Evolutionary conservation across 1,140 invertebrate genomes (phyloP).

Genomic region (Cherax destructor): DNA sequence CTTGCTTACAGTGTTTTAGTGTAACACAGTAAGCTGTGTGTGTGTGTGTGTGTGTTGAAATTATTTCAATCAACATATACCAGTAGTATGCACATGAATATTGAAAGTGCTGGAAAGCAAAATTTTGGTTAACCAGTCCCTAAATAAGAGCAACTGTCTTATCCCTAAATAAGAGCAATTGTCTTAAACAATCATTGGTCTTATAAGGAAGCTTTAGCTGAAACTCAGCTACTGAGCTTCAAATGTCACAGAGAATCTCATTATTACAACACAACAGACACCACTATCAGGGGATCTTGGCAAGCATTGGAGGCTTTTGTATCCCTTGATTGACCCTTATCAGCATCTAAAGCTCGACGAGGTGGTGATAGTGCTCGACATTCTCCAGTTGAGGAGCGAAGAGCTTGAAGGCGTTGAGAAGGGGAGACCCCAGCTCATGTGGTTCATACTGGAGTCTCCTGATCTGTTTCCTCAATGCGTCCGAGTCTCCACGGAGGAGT

Average conservation of each 20-base stretch:
- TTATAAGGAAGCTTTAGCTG: neutral
- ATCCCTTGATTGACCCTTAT: neutral
- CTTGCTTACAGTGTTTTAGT: too few relatives aligned
- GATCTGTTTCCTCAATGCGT: slow-evolving; percentile 87
- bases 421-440: slow-evolving; percentile 58
- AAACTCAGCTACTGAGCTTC: neutral
- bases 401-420: slow-evolving; percentile 68
- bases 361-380: slow-evolving; percentile 47
- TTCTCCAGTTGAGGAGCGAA: slow-evolving; percentile 64
- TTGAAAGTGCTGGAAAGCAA: neutral
- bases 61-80: too few relatives aligned
- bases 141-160: neutral
- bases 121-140: slow-evolving; percentile 3
- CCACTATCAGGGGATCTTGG: neutral
- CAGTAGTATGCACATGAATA: neutral
- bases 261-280: slow-evolving; percentile 2
- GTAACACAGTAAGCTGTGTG: too few relatives aligned
- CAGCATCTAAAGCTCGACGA: slow-evolving; percentile 50
- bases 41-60: too few relatives aligned
- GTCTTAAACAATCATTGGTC: neutral
- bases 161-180: neutral
- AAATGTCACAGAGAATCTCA: neutral
- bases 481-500: slow-evolving; percentile 87
- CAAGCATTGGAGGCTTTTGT: neutral
- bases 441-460: slow-evolving; percentile 86